These are phyloP conservation scores for Lasioglossum malachurum DNA, from an alignment of 2,888 invertebrate genomes.

Conservation along the genomic window DNA sequence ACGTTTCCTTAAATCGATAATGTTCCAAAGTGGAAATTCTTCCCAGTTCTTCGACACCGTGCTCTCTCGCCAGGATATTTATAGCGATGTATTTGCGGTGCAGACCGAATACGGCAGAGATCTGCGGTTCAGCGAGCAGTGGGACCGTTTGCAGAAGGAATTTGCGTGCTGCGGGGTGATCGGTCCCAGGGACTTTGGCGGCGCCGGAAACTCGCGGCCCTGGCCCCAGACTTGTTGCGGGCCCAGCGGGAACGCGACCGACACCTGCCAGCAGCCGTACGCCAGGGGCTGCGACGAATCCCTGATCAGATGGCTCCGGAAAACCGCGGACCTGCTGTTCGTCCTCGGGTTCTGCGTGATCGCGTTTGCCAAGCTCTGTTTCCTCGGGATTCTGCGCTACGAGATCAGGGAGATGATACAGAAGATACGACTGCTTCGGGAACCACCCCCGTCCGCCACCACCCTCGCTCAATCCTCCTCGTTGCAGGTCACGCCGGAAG, in stretches of 20 bases:
- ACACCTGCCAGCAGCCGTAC: slow-evolving; percentile 79
- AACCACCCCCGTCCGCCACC: slow-evolving; percentile 78
- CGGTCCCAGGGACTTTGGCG: slow-evolving; percentile 85
- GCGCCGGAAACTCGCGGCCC: slow-evolving; percentile 45
- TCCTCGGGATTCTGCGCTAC: slow-evolving; percentile 93
- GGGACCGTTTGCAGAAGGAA: slow-evolving; percentile 92
- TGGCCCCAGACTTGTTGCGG: slow-evolving; percentile 82
- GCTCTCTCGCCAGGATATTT: not conserved
- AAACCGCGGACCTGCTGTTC: slow-evolving; percentile 93
- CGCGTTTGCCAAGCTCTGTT: slow-evolving; percentile 95
- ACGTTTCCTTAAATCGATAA: slow-evolving; percentile 30
- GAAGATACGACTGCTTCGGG: slow-evolving; percentile 92
- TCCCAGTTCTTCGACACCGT: slow-evolving; percentile 39
- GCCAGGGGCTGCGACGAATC: slow-evolving; percentile 90
- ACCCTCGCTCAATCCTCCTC: slow-evolving; percentile 79
- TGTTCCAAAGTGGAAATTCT: slow-evolving; percentile 21
- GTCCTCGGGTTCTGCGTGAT: slow-evolving; percentile 95
- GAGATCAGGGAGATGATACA: slow-evolving; percentile 97
- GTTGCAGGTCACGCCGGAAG: slow-evolving; percentile 76
- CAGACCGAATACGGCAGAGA: slow-evolving; percentile 90
- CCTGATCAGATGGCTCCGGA: slow-evolving; percentile 90
- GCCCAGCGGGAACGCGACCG: slow-evolving; percentile 69
- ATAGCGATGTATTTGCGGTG: slow-evolving; percentile 61
- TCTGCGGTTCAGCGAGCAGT: slow-evolving; percentile 90
- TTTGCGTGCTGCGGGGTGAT: slow-evolving; percentile 93